Evolutionary conservation across 2,888 invertebrate species (phyloP).

Genomic region (Meganola albula): DNA sequence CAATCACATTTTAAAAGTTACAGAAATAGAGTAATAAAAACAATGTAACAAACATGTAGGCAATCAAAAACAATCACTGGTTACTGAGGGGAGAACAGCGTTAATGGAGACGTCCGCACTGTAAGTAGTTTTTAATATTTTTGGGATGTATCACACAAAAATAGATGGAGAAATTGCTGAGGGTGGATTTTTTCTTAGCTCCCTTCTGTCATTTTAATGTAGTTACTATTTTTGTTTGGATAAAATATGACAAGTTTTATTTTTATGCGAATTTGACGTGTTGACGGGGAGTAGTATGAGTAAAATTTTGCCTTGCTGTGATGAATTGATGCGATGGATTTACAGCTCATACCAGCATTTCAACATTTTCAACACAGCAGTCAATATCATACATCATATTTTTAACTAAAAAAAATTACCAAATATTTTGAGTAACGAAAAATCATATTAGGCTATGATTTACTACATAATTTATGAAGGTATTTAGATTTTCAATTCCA

Average conservation of each 20-base stretch:
- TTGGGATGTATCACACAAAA: conserved; percentile 58
- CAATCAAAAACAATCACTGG: conserved; percentile 57
- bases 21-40: conserved; percentile 27
- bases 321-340: no score
- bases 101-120: conserved; percentile 70
- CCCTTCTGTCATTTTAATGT: conserved; percentile 32
- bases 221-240: conserved; percentile 30
- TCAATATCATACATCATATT: no score
- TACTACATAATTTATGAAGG: no score
- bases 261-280: conserved; percentile 3
- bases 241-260: conserved; percentile 15
- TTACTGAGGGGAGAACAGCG: conserved; percentile 45
- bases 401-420: no score
- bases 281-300: neutral
- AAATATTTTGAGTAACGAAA: no score
- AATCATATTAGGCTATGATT: no score
- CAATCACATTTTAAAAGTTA: conserved; percentile 25
- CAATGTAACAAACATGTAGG: conserved; percentile 41
- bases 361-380: no score
- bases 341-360: no score
- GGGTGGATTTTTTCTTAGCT: conserved; percentile 44
- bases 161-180: conserved; percentile 50
- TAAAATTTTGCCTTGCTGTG: no score
- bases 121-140: conserved; percentile 75
- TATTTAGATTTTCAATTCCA: conserved; percentile 20